Evolutionary conservation across 2,797 vertebrate species (phyloP).

Genomic region (Lateolabrax maculatus): DNA sequence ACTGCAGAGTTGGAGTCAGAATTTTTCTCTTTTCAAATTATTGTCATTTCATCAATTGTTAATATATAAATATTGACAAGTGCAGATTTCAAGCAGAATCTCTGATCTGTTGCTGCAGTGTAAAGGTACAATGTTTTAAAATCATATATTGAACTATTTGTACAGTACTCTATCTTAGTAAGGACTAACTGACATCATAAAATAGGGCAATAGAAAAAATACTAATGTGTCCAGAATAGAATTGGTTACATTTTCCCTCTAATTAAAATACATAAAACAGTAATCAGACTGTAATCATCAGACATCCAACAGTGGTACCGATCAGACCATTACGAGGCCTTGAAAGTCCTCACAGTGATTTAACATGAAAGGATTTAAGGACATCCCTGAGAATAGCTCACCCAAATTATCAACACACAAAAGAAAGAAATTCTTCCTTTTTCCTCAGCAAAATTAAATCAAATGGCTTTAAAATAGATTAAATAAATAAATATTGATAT

Average conservation of each 20-base stretch:
- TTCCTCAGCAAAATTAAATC: not conserved
- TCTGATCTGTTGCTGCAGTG: not conserved
- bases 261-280: slow-evolving; percentile 27
- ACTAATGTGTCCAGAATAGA: not conserved
- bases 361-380: slow-evolving; percentile 14
- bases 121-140: not conserved
- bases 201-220: not conserved
- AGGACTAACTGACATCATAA: not conserved
- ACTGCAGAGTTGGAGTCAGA: not conserved
- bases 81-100: not conserved
- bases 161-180: not conserved
- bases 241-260: not conserved
- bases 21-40: not conserved
- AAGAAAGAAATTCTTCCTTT: not conserved
- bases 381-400: slow-evolving; percentile 7
- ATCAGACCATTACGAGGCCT: not conserved
- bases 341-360: not conserved
- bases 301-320: not conserved
- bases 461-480: slow-evolving; percentile 5
- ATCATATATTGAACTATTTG: not conserved
- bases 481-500: not conserved
- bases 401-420: slow-evolving; percentile 1
- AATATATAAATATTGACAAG: not conserved
- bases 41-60: not conserved
- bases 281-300: slow-evolving; percentile 23